Conservation (phyloP, 2,888 invertebrate species). For the Macrosoma leucophasiata region DNA sequence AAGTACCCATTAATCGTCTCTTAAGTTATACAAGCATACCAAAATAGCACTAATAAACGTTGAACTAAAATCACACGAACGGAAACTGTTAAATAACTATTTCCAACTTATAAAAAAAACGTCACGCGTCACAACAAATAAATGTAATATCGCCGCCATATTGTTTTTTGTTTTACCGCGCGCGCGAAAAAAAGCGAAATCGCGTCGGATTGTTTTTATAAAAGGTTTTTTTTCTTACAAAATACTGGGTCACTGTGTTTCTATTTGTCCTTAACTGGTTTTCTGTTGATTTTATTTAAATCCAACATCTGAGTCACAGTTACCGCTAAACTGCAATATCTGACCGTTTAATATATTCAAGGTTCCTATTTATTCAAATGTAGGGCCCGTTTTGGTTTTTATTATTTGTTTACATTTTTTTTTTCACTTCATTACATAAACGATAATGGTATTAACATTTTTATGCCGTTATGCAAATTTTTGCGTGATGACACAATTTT, state of each 20-base stretch:
- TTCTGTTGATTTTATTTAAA: slow-evolving; percentile 40
- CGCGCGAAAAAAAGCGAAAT: slow-evolving; percentile 40
- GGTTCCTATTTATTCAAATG: slow-evolving; percentile 29
- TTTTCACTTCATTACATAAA: slow-evolving; percentile 11
- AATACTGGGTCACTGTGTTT: slow-evolving; percentile 59
- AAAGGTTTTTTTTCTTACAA: slow-evolving; percentile 34
- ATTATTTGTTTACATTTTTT: slow-evolving; percentile 33
- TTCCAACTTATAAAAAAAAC: not conserved
- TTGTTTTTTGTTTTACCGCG: slow-evolving; percentile 47
- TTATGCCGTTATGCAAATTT: no score
- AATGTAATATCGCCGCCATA: slow-evolving; percentile 39
- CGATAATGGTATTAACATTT: slow-evolving; percentile 5
- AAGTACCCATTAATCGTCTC: no score
- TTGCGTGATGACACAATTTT: no score
- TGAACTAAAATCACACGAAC: no score
- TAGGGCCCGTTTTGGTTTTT: slow-evolving; percentile 33
- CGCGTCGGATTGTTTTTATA: slow-evolving; percentile 32
- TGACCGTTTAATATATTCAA: slow-evolving; percentile 36
- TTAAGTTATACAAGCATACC: no score
- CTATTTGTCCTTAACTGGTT: slow-evolving; percentile 46
- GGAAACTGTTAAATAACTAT: slow-evolving; percentile 1
- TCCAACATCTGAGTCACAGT: slow-evolving; percentile 32
- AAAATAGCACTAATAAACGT: no score
- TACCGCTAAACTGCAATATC: slow-evolving; percentile 27
- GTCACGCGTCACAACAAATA: not conserved